Evolutionary conservation across 2,888 invertebrate genomes (phyloP), one percentile per base, ranked within the genome.

Genomic region (Lithodes maja): DNA sequence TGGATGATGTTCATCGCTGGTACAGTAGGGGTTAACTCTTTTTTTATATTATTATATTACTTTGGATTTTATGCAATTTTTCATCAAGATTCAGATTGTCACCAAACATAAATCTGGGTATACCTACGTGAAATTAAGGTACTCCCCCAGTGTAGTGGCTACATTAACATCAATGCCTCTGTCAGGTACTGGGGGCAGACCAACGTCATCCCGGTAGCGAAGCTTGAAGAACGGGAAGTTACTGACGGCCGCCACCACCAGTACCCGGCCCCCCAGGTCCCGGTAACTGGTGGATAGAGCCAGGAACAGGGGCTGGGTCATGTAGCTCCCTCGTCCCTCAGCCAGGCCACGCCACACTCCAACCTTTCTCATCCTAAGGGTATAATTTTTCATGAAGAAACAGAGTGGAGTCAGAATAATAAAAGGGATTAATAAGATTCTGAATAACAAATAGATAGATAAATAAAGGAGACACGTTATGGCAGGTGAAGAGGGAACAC

Each of bases 221-320:
- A 71, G 17, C n/a, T n/a, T 12, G 17, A 71, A 71, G 71, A 71
- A 71, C 3, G 71, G 71, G 71, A 71, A 71, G 71, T 71, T 71
- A 17, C 17, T n/a, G n/a, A 71, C 71, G n/a, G 17, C 17, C 3
- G n/a, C 17, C 17, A 71, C 71, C 3, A 17, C 17, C 17, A 71
- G n/a, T 17, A n/a, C 71, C 3, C 71, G 71, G 3, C 71, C 71
- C 71, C 17, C 71, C 12, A 71, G n/a, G 71, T 71, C 17, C 71
- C 17, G 12, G 17, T 71, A 71, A 17, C 71, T 71, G 7, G 5
- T 12, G 5, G 61, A 5, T 61, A 12, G 61, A 12, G 5, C 61
- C 61, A 61, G 61, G 61, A 61, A 61, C 61, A 61, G 61, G 61
- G 61, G 61, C 12, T 12, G 7, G 5, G 12, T 61, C 61, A 61